phyloP scores from a whole-genome alignment of 2,797 vertebrate genomes.

The Eurystomus glaucurus region DNA sequence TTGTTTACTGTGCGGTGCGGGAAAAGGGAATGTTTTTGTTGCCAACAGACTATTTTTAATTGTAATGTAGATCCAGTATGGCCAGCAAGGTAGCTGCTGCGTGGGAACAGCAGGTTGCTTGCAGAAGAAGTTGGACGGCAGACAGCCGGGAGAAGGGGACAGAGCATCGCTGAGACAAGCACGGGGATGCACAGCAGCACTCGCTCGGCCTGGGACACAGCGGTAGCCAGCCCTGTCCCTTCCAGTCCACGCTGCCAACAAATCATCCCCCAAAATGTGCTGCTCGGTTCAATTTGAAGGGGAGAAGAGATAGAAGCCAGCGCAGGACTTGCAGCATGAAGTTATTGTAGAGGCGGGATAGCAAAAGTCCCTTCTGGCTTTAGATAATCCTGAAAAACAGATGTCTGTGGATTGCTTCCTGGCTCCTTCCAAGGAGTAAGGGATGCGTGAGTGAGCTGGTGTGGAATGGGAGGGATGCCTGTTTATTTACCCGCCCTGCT shows the following conservation, averaged over 20 bases:
- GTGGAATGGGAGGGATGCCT: neutral
- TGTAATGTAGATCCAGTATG: constrained; percentile 6
- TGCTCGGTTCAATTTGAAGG: fast-evolving
- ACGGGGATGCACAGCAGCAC: too few species aligned
- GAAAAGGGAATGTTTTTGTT: constrained; percentile 32
- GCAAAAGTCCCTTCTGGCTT: neutral
- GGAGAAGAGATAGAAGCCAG: neutral
- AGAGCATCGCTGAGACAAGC: too few species aligned
- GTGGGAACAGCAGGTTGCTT: neutral
- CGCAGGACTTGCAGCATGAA: fast-evolving
- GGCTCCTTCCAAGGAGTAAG: neutral
- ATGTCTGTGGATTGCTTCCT: neutral
- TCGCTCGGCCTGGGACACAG: neutral
- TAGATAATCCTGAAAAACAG: neutral
- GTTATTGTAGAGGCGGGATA: neutral
- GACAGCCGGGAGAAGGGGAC: neutral
- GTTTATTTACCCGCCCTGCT: neutral
- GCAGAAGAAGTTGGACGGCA: neutral
- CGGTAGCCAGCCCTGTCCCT: neutral
- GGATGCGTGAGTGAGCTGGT: fast-evolving
- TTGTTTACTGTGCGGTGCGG: neutral
- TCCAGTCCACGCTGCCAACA: neutral
- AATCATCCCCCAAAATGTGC: neutral
- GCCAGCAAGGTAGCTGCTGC: neutral
- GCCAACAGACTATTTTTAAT: constrained; percentile 69